These are phyloP conservation scores for Phylloscopus collybita DNA, from an alignment of 2,797 vertebrate genomes.

Conservation along the genomic window DNA sequence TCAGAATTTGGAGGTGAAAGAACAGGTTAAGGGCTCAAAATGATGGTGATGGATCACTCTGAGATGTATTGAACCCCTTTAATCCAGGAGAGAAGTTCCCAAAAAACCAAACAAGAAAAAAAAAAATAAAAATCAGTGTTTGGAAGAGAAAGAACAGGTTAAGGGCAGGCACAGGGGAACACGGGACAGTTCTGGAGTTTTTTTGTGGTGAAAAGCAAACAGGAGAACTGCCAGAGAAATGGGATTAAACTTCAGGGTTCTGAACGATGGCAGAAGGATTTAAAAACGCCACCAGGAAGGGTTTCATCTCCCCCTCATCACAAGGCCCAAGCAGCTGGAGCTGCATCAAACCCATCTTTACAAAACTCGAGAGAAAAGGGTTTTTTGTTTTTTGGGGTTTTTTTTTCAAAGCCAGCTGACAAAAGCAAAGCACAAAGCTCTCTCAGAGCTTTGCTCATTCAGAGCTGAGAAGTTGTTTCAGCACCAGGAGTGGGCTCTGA, in stretches of 20 bases:
- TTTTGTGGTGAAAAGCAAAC: neutral
- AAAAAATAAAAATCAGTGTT: neutral
- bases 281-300: neutral
- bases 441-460: neutral
- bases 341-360: neutral
- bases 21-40: neutral
- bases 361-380: neutral
- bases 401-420: neutral
- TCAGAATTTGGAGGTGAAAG: neutral
- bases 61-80: no score
- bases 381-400: neutral
- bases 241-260: neutral
- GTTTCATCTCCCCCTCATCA: neutral
- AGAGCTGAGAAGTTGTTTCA: neutral
- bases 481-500: neutral
- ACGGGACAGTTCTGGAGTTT: neutral
- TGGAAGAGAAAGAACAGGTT: neutral
- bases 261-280: neutral
- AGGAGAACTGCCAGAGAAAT: neutral
- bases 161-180: neutral
- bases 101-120: no score
- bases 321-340: constrained; percentile 9
- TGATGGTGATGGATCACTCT: no score
- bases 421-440: constrained; percentile 11
- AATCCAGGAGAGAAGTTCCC: no score